Evolutionary conservation across 2,113 vertebrate genomes (phyloP).

Genomic region (Nycticorax nycticorax): DNA sequence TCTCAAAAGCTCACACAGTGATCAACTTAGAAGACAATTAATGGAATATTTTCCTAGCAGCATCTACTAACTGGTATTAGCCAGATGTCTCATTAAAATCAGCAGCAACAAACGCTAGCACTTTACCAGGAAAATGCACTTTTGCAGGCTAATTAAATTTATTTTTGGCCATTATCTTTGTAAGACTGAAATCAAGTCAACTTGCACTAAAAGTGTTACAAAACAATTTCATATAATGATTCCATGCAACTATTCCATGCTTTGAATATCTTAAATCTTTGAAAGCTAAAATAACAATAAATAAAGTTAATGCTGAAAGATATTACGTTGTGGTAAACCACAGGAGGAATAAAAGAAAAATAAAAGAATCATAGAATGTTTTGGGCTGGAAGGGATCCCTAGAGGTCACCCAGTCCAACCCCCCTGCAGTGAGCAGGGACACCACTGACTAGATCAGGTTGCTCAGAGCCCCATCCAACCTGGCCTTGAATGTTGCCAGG

Average conservation of each 20-base stretch:
- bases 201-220: constrained; percentile 13
- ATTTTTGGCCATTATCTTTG: constrained; percentile 57
- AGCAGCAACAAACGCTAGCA: constrained; percentile 56
- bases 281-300: background rate
- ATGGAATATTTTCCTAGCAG: constrained; percentile 62
- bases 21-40: constrained; percentile 46
- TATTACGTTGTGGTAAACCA: background rate
- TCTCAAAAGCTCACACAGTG: constrained; percentile 47
- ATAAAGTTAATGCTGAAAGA: background rate
- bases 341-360: background rate
- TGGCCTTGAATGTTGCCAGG: too few relatives aligned
- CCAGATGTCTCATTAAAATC: constrained; percentile 73
- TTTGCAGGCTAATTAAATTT: constrained; percentile 50
- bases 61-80: constrained; percentile 60
- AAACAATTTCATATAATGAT: constrained; percentile 9
- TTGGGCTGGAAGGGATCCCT: too few relatives aligned
- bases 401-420: too few relatives aligned
- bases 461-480: too few relatives aligned
- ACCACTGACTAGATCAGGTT: too few relatives aligned
- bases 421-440: too few relatives aligned
- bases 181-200: constrained; percentile 65
- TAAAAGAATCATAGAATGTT: too few relatives aligned
- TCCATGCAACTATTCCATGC: background rate
- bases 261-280: background rate
- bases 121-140: constrained; percentile 61